phyloP scores from a whole-genome alignment of 30 jellyfish, hydroid and myxozoan genomes.

The Aurelia aurita region DNA sequence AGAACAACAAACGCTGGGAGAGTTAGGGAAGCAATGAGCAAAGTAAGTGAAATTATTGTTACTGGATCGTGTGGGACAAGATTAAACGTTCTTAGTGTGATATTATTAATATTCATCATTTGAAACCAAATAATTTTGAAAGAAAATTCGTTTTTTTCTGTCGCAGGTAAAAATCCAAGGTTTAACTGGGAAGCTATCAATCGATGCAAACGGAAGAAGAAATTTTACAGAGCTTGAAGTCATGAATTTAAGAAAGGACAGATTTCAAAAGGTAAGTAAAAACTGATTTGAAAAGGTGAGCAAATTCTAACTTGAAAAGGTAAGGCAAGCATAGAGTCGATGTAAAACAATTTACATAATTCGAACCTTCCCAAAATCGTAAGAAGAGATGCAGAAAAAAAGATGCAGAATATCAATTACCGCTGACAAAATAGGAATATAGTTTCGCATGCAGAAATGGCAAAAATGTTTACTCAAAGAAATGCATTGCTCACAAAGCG shows the following conservation, averaged over 20 bases:
- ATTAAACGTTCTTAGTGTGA: too few relatives aligned
- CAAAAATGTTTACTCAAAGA: too few relatives aligned
- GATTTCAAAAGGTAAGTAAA: slow-evolving; percentile 2
- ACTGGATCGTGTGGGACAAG: too few relatives aligned
- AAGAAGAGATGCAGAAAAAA: too few relatives aligned
- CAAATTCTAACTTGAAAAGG: background rate
- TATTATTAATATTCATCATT: too few relatives aligned
- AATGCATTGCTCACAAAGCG: too few relatives aligned
- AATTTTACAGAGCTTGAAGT: slow-evolving; percentile 36
- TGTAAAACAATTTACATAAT: too few relatives aligned
- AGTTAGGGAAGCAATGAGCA: slow-evolving; percentile 21
- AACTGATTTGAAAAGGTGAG: slow-evolving; percentile 3
- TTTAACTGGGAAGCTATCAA: slow-evolving; percentile 30
- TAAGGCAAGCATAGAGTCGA: background rate
- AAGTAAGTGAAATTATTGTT: background rate
- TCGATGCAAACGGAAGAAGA: slow-evolving; percentile 19
- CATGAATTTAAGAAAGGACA: slow-evolving; percentile 38
- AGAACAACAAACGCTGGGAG: slow-evolving; percentile 28
- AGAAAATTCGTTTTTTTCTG: background rate
- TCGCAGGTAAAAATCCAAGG: slow-evolving; percentile 26
- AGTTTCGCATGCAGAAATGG: too few relatives aligned
- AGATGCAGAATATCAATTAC: too few relatives aligned
- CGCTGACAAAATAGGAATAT: too few relatives aligned
- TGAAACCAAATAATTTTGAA: too few relatives aligned
- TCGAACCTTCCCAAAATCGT: too few relatives aligned